phyloP scores from a whole-genome alignment of 2,888 invertebrate genomes.

The Elgonia sp. region DNA sequence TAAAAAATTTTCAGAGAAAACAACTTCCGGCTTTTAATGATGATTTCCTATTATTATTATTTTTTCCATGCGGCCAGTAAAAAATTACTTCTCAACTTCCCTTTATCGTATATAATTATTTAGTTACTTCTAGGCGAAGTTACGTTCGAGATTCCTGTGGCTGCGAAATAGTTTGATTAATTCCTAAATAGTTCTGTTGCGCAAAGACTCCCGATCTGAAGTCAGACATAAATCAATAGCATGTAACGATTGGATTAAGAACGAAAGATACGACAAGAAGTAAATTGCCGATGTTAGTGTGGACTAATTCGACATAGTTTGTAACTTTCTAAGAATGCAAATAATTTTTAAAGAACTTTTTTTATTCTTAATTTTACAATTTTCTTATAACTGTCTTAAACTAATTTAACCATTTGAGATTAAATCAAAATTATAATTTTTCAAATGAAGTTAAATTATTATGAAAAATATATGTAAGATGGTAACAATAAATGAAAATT shows the following conservation, averaged over 20 bases:
- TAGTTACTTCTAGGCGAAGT: slow-evolving; percentile 53
- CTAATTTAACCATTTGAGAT: too few relatives aligned
- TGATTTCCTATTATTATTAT: slow-evolving; percentile 11
- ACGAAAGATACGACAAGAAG: slow-evolving; percentile 85
- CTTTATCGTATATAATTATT: slow-evolving; percentile 64
- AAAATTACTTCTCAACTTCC: slow-evolving; percentile 19
- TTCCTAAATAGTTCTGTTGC: slow-evolving; percentile 72
- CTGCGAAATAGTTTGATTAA: slow-evolving; percentile 75
- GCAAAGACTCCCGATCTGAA: slow-evolving; percentile 65
- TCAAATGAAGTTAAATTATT: too few relatives aligned
- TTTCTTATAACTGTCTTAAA: too few relatives aligned
- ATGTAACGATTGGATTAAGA: slow-evolving; percentile 68
- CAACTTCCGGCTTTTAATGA: not conserved
- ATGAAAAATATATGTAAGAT: too few relatives aligned
- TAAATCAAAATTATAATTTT: too few relatives aligned
- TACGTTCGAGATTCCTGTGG: slow-evolving; percentile 64
- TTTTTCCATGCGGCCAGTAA: not conserved
- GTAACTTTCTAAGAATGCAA: slow-evolving; percentile 4
- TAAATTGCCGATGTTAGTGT: slow-evolving; percentile 82
- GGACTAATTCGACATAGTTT: slow-evolving; percentile 43
- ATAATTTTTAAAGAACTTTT: not conserved
- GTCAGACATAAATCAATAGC: slow-evolving; percentile 71
- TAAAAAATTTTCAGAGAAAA: not conserved
- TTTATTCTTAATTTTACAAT: too few relatives aligned
- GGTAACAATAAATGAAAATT: too few relatives aligned